These are phyloP conservation scores for Incurvaria masculella DNA, from an alignment of 2,888 invertebrate genomes.

Conservation along the genomic window DNA sequence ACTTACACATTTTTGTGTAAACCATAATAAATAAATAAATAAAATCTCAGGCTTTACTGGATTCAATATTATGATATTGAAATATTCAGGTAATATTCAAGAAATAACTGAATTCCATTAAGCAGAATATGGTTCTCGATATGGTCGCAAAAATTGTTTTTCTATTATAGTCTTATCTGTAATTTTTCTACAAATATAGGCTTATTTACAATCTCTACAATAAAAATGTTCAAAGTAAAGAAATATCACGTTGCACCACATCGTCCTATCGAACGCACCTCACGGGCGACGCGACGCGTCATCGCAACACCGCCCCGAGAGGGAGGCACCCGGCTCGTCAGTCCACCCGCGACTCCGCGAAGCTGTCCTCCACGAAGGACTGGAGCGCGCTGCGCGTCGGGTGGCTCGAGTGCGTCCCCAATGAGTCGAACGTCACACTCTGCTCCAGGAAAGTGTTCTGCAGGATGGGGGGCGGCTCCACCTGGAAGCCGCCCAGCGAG, in stretches of 20 bases:
- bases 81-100: too few species aligned
- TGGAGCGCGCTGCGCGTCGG: slow-evolving; percentile 31
- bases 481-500: slow-evolving; percentile 41
- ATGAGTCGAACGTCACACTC: slow-evolving; percentile 33
- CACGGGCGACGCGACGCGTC: too few species aligned
- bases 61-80: too few species aligned
- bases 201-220: slow-evolving; percentile 48
- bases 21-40: too few species aligned
- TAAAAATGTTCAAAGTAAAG: slow-evolving; percentile 37
- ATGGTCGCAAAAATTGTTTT: neutral
- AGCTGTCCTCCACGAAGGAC: slow-evolving; percentile 38
- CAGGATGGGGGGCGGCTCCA: slow-evolving; percentile 38
- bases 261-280: neutral
- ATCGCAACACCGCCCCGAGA: slow-evolving; percentile 18
- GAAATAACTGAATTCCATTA: neutral
- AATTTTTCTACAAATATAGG: slow-evolving; percentile 29
- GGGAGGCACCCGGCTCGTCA: slow-evolving; percentile 26
- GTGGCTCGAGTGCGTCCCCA: slow-evolving; percentile 30
- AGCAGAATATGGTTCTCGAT: neutral
- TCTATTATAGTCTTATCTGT: neutral
- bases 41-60: too few species aligned
- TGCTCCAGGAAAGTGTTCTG: slow-evolving; percentile 43
- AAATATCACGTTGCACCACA: neutral
- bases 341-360: slow-evolving; percentile 43
- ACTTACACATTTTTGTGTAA: too few species aligned